These are phyloP conservation scores for Branchipolynoe longqiensis DNA, from an alignment of 2,888 invertebrate species.

Conservation along the genomic window DNA sequence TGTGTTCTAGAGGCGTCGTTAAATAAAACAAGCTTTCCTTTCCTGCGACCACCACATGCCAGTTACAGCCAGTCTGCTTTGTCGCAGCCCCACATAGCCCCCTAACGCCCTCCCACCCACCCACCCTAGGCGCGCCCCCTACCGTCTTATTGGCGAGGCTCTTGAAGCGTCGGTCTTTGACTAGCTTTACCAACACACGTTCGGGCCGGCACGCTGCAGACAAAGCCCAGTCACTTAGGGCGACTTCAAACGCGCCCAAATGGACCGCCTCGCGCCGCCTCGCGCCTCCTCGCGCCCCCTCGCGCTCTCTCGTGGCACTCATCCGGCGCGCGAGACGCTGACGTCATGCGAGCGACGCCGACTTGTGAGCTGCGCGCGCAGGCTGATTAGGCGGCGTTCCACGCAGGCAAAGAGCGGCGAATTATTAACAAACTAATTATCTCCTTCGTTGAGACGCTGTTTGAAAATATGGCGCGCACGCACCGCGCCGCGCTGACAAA, in stretches of 20 bases:
- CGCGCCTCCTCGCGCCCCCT: conserved; percentile 23
- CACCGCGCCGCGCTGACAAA: conserved; percentile 37
- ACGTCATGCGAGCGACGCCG: conserved; percentile 49
- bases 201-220: background rate
- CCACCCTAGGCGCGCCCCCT: background rate
- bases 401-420: conserved; percentile 19
- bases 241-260: conserved; percentile 37
- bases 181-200: conserved; percentile 52
- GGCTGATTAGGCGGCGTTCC: conserved; percentile 23
- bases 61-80: too few relatives aligned
- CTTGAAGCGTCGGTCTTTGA: conserved; percentile 8
- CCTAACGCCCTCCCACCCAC: too few relatives aligned
- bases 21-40: too few relatives aligned
- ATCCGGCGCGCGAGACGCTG: conserved; percentile 32
- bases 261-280: conserved; percentile 33
- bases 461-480: conserved; percentile 52
- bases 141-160: background rate
- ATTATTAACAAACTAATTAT: conserved; percentile 56
- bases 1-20: too few relatives aligned
- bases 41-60: too few relatives aligned
- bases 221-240: conserved; percentile 25
- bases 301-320: conserved; percentile 43
- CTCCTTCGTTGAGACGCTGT: conserved; percentile 42
- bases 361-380: conserved; percentile 1
- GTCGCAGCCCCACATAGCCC: too few relatives aligned